These are phyloP conservation scores for Petrocephalus sullivani DNA, from an alignment of 2,797 vertebrate genomes.

Conservation along the genomic window DNA sequence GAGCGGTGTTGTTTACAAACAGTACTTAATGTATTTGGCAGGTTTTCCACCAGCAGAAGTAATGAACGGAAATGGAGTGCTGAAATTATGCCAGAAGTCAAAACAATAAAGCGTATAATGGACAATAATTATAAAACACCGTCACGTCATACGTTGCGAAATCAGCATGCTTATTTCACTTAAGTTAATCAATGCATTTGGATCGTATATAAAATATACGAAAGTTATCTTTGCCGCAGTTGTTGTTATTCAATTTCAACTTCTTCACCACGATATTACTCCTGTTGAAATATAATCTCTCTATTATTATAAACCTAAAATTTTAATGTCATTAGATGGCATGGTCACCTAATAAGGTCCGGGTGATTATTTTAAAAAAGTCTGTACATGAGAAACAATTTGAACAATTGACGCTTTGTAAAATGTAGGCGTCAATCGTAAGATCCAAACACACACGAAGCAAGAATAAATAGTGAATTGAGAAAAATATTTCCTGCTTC, in stretches of 20 bases:
- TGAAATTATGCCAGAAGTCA: neutral
- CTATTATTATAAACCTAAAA: neutral
- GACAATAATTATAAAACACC: neutral
- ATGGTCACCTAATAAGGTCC: too few species aligned
- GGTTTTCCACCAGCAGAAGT: neutral
- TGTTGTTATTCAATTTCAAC: neutral
- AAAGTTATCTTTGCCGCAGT: neutral
- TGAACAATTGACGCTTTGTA: neutral
- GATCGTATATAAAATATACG: neutral
- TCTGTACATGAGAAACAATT: neutral
- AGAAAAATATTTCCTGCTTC: neutral
- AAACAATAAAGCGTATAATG: neutral
- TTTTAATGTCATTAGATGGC: neutral
- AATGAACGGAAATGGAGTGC: neutral
- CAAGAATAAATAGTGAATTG: neutral
- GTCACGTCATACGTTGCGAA: neutral
- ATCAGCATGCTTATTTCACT: neutral
- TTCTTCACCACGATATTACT: neutral
- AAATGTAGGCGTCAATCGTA: neutral
- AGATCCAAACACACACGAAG: neutral
- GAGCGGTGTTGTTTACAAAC: neutral
- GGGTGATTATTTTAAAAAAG: too few species aligned
- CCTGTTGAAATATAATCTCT: neutral
- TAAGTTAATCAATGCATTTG: neutral
- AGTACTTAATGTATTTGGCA: neutral